Base-by-base conservation (phyloP, 2,797 vertebrate species). In the Dallia pectoralis region DNA sequence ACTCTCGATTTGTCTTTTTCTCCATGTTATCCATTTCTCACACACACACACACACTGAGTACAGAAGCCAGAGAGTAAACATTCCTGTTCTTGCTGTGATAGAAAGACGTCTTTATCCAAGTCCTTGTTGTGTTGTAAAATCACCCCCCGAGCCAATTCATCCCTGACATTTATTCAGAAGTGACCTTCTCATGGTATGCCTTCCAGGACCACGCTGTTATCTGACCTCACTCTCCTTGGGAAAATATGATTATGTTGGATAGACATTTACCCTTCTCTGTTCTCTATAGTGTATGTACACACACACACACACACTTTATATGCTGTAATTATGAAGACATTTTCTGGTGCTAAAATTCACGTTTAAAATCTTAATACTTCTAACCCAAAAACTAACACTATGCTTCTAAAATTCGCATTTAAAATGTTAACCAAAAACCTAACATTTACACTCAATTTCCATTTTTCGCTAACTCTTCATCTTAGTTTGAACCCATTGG, bases 111-210 rank as follows among this genome's bases (percentile, higher is more conserved):
- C 78, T 85, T 89, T 86, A 84, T 85, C 79, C 73, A 80, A 82
- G 79, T 81, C 84, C 84, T 85, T 87, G 88, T 92, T 89, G 82
- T 89, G 85, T 87, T 86, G 79, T 90, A 85, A 82, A 85, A 84
- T 85, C 85, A 83, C 77, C 79, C 63, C 53, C 71, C 75, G 67
- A 89, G 79, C 82, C 80, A 87, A 88, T 92, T 91, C 91, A 88
- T 88, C 85, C 69, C 74, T 87, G 90, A 89, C 91, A 92, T 93
- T 93, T 93, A 90, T 89, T 88, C 87, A 84, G 82, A 75, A 82
- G 77, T 92, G 91, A 91, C 93, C 92, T 92, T 93, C 88, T 86
- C 82, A 74, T 29, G 67, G 76, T 87, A 87, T 85, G 74, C 86
- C 83, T 87, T 87, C 77, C 79, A 84, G 77, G 82, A 79, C 78